Evolutionary conservation across 1,140 invertebrate genomes (phyloP), one percentile per base, ranked within the genome.

Genomic region (Macrotrachela quadricornifera): DNA sequence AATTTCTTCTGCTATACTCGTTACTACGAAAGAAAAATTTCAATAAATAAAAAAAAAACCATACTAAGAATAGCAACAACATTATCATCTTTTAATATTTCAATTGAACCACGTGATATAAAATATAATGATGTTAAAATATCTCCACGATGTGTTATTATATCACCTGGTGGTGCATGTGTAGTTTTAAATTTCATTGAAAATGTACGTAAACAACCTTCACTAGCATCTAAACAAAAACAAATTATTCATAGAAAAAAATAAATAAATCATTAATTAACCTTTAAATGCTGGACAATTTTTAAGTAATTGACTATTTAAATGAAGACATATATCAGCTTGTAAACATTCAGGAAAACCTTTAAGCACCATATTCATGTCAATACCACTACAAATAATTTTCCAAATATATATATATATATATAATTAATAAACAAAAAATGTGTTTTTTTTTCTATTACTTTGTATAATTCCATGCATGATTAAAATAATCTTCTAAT

Each of bases 391-490:
- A 30, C 2, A 30, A 8, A 30, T 4, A 30, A 30, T n/a, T 30
- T 4, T 4, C 21, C 3, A 30, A 30, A 4, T 30, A 30, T 8
- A 30, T 30, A 30, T 30, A 30, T 30, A 30, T 30, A 30, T 8
- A 30, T 4, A 30, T 2, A 30, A 30, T 4, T 30, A 30, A 30
- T 30, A 30, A n/a, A n/a, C n/a, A n/a, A n/a, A n/a, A n/a, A n/a
- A n/a, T n/a, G n/a, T n/a, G n/a, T n/a, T n/a, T n/a, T 30, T 30
- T 8, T 30, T 30, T 4, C 8, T 30, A 4, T 30, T 30, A 30
- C 21, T 97, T 96, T 13, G 91, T 96, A 68, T 95, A 97, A 13
- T 86, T 90, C 91, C 92, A 97, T 1, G 91, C 91, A 69, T 96
- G 91, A 70, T 97, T 91, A 66, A 97, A 96, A 71, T 96, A 97